phyloP scores from a whole-genome alignment of 1,140 invertebrate species.

The Eumaeus atala region DNA sequence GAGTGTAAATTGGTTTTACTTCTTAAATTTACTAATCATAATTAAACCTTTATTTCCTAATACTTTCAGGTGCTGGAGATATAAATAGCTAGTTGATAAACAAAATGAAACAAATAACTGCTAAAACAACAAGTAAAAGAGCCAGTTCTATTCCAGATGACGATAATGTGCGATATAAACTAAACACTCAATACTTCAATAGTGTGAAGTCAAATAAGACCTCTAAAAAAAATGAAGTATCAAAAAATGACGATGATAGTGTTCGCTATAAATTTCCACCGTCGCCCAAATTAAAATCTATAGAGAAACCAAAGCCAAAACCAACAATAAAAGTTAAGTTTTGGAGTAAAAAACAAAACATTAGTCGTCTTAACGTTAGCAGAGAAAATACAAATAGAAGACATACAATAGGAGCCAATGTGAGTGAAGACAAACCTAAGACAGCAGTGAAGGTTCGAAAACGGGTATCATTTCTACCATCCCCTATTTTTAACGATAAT shows the following conservation, averaged over 20 bases:
- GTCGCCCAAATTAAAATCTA: conserved; percentile 32
- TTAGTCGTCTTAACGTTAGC: conserved; percentile 30
- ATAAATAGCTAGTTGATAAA: not conserved
- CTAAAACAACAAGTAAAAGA: conserved; percentile 40
- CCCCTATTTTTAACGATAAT: conserved; percentile 56
- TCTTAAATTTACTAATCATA: not conserved
- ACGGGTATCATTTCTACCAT: conserved; percentile 57
- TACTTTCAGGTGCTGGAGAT: conserved; percentile 26
- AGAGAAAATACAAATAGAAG: conserved; percentile 38
- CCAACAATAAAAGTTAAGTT: conserved; percentile 67
- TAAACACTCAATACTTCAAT: conserved; percentile 49
- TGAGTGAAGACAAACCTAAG: conserved; percentile 40
- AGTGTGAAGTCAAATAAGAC: conserved; percentile 34
- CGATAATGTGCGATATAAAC: conserved; percentile 56
- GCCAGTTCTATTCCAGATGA: conserved; percentile 51
- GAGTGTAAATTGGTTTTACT: not conserved
- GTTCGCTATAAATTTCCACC: conserved; percentile 57
- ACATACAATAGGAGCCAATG: conserved; percentile 39
- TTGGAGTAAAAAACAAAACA: conserved; percentile 56
- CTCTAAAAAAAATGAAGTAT: conserved; percentile 23
- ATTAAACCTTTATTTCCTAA: conserved; percentile 13
- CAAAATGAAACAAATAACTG: conserved; percentile 42
- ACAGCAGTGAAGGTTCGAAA: conserved; percentile 49
- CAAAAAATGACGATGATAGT: conserved; percentile 44
- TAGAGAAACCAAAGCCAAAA: conserved; percentile 52